Evolutionary conservation across 2,888 invertebrate species (phyloP), one percentile per base, ranked within the genome.

Genomic region (Drosophila lacicola): DNA sequence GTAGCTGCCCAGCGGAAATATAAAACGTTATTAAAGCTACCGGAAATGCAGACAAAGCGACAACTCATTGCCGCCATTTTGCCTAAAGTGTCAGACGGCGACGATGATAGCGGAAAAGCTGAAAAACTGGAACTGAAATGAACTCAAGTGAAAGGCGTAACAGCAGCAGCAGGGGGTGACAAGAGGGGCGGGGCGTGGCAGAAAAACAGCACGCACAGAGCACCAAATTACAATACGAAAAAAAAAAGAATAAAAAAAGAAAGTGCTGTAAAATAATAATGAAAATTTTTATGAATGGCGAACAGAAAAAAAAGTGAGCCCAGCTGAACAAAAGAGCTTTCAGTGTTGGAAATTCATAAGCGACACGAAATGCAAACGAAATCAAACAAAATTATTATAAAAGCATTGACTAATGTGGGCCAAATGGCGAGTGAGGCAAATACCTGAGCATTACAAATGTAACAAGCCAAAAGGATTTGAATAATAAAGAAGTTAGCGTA

Each of bases 41-140:
- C 71, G 88, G 83, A 84, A 84, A 84, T 84, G 85, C 83, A 87
- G 88, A 84, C 88, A 87, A 87, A 84, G 82, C 73, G 82, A 70
- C 79, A 84, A 79, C 64, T 84, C 85, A 71, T 78, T 82, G 74
- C 87, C 63, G 69, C 67, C 70, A 74, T 80, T 83, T 82, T 70
- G 82, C 80, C 88, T 33, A 63, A 79, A 82, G 80, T 75, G 75
- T 71, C 82, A 72, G 70, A 78, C 82, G 63, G 53, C 65, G 71
- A 60, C 54, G 34, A 41, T 33, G 62, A 57, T 55, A 60, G 47
- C 56, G 46, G 68, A 57, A 33, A 17, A 44, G 9, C 60, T 54
- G 25, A 36, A 51, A 64, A 51, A 50, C 44, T 50, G 49, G 29
- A 74, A 67, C 58, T 70, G 58, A 83, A 75, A 74, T 67, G 70